phyloP scores from a whole-genome alignment of 1,140 invertebrate genomes.

The Drosophila tani region DNA sequence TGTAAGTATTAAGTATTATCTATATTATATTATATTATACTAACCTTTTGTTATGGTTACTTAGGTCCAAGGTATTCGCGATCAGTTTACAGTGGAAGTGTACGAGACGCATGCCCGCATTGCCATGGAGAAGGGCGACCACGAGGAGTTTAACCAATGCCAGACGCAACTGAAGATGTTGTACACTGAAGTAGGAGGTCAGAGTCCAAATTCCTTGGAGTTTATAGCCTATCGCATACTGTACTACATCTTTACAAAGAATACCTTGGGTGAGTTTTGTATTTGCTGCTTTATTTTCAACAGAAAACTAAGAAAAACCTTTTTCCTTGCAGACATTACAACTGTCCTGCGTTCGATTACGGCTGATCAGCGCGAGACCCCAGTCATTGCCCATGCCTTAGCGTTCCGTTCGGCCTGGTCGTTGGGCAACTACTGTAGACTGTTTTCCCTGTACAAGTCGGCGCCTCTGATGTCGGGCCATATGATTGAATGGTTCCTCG shows the following conservation, averaged over 20 bases:
- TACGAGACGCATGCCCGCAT: constrained; percentile 99
- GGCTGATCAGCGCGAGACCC: constrained; percentile 91
- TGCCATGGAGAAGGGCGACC: constrained; percentile 98
- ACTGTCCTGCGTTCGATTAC: constrained; percentile 94
- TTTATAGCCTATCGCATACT: constrained; percentile 98
- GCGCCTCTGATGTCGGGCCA: constrained; percentile 98
- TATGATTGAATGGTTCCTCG: constrained; percentile 98
- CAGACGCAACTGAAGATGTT: constrained; percentile 98
- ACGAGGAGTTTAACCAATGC: constrained; percentile 99
- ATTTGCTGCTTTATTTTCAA: neutral
- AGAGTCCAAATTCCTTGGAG: constrained; percentile 90
- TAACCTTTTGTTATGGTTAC: too few relatives aligned
- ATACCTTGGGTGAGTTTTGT: constrained; percentile 96
- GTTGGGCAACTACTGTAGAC: constrained; percentile 94
- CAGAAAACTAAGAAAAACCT: neutral
- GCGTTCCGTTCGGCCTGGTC: constrained; percentile 95
- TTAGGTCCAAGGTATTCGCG: constrained; percentile 97
- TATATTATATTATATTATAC: too few relatives aligned
- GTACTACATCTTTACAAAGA: constrained; percentile 99
- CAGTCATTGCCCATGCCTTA: constrained; percentile 94
- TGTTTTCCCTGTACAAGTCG: constrained; percentile 94
- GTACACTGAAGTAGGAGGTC: constrained; percentile 90
- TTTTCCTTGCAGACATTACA: constrained; percentile 91
- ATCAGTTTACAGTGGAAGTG: constrained; percentile 97
- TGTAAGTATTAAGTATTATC: constrained; percentile 86